Evolutionary conservation across 2,113 vertebrate species (phyloP).

Genomic region (Anthoscopus minutus): DNA sequence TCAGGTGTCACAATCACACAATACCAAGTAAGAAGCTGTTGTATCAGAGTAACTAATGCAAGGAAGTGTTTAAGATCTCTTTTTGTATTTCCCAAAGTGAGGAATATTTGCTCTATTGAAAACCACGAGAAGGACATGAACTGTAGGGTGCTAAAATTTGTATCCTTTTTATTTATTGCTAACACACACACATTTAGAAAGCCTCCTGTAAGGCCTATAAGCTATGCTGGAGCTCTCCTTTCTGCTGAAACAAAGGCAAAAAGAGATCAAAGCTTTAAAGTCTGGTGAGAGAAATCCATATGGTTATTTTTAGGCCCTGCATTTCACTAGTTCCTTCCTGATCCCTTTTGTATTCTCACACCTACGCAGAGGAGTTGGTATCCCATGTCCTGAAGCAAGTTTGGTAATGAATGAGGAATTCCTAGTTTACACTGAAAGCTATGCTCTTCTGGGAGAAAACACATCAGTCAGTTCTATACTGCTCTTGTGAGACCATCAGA

Average conservation of each 20-base stretch:
- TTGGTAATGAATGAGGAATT: neutral
- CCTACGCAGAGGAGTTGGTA: neutral
- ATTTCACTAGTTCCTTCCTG: neutral
- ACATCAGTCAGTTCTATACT: neutral
- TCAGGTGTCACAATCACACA: neutral
- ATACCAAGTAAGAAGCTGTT: neutral
- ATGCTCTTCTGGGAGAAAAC: neutral
- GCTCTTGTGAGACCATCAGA: neutral
- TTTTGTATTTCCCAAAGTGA: neutral
- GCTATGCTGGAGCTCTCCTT: neutral
- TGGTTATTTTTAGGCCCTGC: neutral
- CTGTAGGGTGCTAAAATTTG: neutral
- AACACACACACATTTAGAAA: neutral
- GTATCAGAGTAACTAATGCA: neutral
- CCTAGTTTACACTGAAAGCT: neutral
- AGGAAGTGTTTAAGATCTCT: neutral
- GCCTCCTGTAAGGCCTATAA: neutral
- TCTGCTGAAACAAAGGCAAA: neutral
- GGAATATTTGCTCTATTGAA: neutral
- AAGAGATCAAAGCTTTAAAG: neutral
- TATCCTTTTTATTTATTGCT: neutral
- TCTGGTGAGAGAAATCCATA: neutral
- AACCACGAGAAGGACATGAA: neutral
- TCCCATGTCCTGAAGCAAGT: neutral
- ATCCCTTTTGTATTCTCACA: neutral